These are phyloP conservation scores for Lasioglossum baleicum DNA, from an alignment of 1,140 invertebrate genomes.

Conservation along the genomic window DNA sequence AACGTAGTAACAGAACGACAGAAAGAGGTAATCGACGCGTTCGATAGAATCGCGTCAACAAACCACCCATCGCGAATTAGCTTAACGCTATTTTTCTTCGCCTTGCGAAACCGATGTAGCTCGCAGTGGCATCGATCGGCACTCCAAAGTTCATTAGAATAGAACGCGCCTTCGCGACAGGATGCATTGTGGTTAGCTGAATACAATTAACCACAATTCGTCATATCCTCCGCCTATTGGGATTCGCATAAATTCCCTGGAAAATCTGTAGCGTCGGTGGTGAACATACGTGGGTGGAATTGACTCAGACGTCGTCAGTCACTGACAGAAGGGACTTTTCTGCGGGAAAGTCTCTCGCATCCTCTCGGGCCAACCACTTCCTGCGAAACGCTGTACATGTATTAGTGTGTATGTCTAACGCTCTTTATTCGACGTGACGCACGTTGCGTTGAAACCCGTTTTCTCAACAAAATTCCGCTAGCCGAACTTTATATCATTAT, in stretches of 20 bases:
- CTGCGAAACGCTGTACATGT: conserved; percentile 11
- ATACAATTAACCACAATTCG: conserved; percentile 48
- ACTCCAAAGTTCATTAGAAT: neutral
- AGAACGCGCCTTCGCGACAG: conserved; percentile 15
- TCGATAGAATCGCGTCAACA: too few species aligned
- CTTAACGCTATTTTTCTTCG: too few species aligned
- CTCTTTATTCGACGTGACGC: too few species aligned
- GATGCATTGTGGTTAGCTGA: conserved; percentile 48
- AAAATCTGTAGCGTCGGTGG: conserved; percentile 25
- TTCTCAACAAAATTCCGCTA: neutral
- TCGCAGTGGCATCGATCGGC: neutral
- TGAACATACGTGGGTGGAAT: conserved; percentile 33
- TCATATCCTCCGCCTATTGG: conserved; percentile 53
- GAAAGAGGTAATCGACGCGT: too few species aligned
- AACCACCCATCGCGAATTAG: too few species aligned
- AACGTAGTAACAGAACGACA: too few species aligned
- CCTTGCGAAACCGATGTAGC: too few species aligned
- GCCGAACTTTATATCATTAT: too few species aligned
- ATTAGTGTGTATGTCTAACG: too few species aligned
- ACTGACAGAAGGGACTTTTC: neutral
- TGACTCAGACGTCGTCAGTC: conserved; percentile 45
- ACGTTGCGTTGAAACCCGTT: too few species aligned
- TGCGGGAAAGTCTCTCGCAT: conserved; percentile 14
- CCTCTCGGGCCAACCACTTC: conserved; percentile 29
- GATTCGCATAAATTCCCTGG: neutral